Conservation (phyloP, 2,113 vertebrate genomes). For the Sphyrna mokarran region DNA sequence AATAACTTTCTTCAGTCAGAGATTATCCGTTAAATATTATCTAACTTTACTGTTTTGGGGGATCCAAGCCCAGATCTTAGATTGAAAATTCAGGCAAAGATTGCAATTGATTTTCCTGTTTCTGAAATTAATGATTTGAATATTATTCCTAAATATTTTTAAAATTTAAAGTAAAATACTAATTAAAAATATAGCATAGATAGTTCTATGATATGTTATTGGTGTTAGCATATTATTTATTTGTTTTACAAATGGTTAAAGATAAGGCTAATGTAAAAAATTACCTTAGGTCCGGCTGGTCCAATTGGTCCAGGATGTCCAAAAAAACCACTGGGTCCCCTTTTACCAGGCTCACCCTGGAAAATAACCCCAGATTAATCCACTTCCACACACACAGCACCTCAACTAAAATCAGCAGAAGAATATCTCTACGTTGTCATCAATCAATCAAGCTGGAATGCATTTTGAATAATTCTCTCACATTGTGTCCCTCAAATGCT, state of each 20-base stretch:
- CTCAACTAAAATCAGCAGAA: neutral
- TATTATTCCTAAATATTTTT: neutral
- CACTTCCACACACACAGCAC: neutral
- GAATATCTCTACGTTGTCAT: neutral
- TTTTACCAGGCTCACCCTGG: conserved; percentile 56
- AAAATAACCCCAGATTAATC: neutral
- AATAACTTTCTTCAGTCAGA: neutral
- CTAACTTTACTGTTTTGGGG: neutral
- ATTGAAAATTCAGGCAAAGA: neutral
- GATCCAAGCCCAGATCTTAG: neutral
- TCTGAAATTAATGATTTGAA: neutral
- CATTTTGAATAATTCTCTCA: neutral
- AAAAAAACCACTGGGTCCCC: conserved; percentile 50
- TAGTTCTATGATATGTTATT: neutral
- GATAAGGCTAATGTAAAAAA: conserved; percentile 35
- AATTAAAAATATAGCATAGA: neutral
- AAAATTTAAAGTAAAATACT: neutral
- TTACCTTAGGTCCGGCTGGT: conserved; percentile 53
- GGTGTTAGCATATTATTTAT: neutral
- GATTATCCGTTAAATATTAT: neutral
- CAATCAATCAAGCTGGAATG: neutral
- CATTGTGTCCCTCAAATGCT: neutral
- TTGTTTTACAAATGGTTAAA: neutral
- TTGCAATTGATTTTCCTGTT: neutral
- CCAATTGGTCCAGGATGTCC: conserved; percentile 49